These are phyloP conservation scores for Neelides sp. DNA, from an alignment of 1,140 invertebrate species.

Conservation along the genomic window DNA sequence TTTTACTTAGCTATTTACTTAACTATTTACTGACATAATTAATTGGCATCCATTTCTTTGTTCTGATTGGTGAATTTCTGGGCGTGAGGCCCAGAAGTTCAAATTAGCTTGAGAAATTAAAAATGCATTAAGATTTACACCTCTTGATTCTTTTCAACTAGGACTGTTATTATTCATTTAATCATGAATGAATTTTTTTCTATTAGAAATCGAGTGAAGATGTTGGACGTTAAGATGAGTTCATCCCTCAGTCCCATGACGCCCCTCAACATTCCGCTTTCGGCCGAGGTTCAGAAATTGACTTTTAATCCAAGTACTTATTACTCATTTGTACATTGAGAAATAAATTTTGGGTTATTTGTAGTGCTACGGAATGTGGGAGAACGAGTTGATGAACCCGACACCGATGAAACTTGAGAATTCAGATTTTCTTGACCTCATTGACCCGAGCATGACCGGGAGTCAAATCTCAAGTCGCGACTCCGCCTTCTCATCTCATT, in stretches of 20 bases:
- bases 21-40: too few relatives aligned
- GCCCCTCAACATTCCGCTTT: slow-evolving; percentile 15
- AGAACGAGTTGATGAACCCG: slow-evolving; percentile 15
- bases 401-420: slow-evolving; percentile 17
- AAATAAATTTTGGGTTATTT: background rate
- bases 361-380: slow-evolving; percentile 27
- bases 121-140: too few relatives aligned
- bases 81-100: too few relatives aligned
- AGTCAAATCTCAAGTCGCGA: slow-evolving; percentile 3
- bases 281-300: background rate
- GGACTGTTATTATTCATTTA: too few relatives aligned
- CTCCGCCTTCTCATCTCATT: slow-evolving; percentile 3
- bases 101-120: too few relatives aligned
- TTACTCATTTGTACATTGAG: background rate
- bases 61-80: too few relatives aligned
- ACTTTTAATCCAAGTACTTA: background rate
- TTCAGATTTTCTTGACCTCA: slow-evolving; percentile 24
- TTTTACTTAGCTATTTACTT: too few relatives aligned
- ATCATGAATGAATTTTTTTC: too few relatives aligned
- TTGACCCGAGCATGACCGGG: slow-evolving; percentile 6
- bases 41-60: too few relatives aligned
- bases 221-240: slow-evolving; percentile 25
- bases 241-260: slow-evolving; percentile 17
- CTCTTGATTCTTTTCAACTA: too few relatives aligned
- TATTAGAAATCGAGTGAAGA: too few relatives aligned